phyloP scores from a whole-genome alignment of 2,888 invertebrate genomes.

The Adelphocoris suturalis region DNA sequence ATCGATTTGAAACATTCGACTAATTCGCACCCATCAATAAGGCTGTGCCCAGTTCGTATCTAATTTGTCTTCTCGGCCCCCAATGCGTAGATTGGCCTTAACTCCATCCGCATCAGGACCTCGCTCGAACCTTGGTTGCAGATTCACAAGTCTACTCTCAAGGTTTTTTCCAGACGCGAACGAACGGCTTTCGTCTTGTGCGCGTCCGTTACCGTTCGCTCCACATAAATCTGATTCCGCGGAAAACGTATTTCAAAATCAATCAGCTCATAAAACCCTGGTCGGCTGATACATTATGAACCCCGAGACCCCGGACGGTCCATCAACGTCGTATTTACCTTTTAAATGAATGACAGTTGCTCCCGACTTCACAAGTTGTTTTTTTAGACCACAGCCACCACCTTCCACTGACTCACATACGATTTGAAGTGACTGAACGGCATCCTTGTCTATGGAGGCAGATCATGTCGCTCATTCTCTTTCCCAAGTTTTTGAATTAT shows the following conservation, averaged over 20 bases:
- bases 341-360: conserved; percentile 50
- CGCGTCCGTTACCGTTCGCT: background rate
- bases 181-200: conserved; percentile 14
- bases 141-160: conserved; percentile 37
- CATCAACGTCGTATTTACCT: conserved; percentile 60
- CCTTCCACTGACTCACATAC: conserved; percentile 41
- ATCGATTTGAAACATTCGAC: background rate
- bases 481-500: conserved; percentile 50
- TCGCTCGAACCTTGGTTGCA: conserved; percentile 45
- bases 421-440: conserved; percentile 34
- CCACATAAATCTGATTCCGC: conserved; percentile 50
- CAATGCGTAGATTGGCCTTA: conserved; percentile 38
- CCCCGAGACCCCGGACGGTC: background rate
- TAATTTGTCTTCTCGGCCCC: background rate
- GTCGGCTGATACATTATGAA: conserved; percentile 57
- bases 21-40: background rate
- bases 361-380: conserved; percentile 65
- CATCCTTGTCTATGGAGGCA: conserved; percentile 24
- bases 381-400: conserved; percentile 53
- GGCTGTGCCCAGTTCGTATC: background rate
- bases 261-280: conserved; percentile 36
- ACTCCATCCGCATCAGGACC: conserved; percentile 48
- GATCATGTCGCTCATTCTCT: conserved; percentile 43
- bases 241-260: conserved; percentile 51
- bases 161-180: conserved; percentile 16